These are phyloP conservation scores for Drosophila paulistorum DNA, from an alignment of 1,140 invertebrate genomes.

Conservation along the genomic window DNA sequence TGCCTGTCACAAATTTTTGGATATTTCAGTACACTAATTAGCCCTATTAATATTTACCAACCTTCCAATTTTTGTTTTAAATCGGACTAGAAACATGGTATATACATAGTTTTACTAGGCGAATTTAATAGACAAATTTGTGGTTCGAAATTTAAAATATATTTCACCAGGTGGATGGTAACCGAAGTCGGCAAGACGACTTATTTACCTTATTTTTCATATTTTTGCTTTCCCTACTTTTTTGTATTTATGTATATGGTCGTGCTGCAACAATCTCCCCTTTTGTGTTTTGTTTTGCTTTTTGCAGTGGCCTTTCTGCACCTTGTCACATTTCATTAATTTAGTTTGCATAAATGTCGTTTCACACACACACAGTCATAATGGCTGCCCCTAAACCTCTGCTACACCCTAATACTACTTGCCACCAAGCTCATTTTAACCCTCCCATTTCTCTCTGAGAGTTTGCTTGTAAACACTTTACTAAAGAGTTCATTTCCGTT, in stretches of 20 bases:
- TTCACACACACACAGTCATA: slow-evolving; percentile 18
- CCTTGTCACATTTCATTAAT: slow-evolving; percentile 50
- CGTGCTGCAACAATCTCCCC: background rate
- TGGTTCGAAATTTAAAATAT: too few species aligned
- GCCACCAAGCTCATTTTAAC: background rate
- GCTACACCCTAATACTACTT: background rate
- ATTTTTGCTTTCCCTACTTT: background rate
- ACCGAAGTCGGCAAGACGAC: too few species aligned
- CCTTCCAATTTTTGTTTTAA: too few species aligned
- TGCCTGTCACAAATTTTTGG: too few species aligned
- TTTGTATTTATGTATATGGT: background rate
- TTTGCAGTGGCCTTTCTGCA: slow-evolving; percentile 8
- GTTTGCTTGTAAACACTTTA: slow-evolving; percentile 54
- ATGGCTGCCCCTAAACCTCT: background rate
- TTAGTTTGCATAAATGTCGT: slow-evolving; percentile 31
- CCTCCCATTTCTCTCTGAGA: slow-evolving; percentile 9
- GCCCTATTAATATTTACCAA: too few species aligned
- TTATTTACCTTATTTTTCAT: too few species aligned
- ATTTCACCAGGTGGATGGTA: too few species aligned
- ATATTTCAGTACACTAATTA: too few species aligned
- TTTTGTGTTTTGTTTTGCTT: background rate
- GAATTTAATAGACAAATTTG: too few species aligned
- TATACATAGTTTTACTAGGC: too few species aligned
- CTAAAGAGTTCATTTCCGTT: slow-evolving; percentile 74
- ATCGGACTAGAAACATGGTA: too few species aligned